Evolutionary conservation across 2,888 invertebrate genomes (phyloP), one percentile per base, ranked within the genome.

Genomic region (Strigamia maritima): DNA sequence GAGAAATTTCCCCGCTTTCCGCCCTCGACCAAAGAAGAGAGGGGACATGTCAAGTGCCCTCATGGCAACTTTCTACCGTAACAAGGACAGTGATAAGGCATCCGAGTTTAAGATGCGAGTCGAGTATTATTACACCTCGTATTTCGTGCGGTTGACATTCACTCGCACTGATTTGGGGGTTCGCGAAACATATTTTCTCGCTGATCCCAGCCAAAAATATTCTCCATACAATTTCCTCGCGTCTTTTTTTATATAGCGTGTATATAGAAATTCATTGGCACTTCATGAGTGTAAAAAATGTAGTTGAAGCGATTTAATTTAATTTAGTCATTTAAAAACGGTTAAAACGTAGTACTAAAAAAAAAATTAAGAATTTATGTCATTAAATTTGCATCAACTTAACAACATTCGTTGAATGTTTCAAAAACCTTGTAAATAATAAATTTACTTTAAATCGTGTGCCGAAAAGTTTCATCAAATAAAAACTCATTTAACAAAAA

Each of bases 71-170:
- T 49, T 49, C 49, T 49, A 49, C 49, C 49, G 49, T 49, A 49
- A 49, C 49, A 49, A 49, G 49, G 49, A 49, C 49, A 19, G 49
- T n/a, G 49, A 49, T 49, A 49, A 49, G 49, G 49, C 49, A 49
- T 49, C 49, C 40, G 16, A 49, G 49, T 49, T 49, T 49, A 49
- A 49, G 49, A 49, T 49, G 49, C 49, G n/a, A 49, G n/a, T 49
- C 49, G 49, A 49, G 49, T 49, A 49, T 49, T 49, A 49, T 35
- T 35, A 31, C 74, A 31, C 74, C 1, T 74, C 74, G 35, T 74
- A 74, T 74, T 74, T 28, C 22, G n/a, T 74, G 74, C n/a, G 6
- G 74, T 24, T 74, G 74, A 31, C 35, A 74, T 22, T 74, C 35
- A 14, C 74, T 31, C 35, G 16, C n/a, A n/a, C 74, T 74, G 35